phyloP scores from a whole-genome alignment of 2,113 vertebrate genomes.

The Takifugu bimaculatus region DNA sequence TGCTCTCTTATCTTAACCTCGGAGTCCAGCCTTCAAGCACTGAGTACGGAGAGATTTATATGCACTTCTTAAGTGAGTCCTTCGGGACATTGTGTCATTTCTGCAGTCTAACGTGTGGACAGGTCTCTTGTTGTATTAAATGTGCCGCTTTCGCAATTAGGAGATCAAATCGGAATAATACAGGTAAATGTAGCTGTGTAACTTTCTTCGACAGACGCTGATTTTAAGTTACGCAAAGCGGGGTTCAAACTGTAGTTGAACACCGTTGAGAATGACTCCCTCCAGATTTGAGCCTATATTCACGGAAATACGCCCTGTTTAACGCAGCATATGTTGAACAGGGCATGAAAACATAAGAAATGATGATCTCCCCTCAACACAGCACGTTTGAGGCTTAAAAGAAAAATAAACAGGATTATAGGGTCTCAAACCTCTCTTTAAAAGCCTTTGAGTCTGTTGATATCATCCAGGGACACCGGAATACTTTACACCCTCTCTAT shows the following conservation, averaged over 20 bases:
- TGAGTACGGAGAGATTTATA: conserved; percentile 69
- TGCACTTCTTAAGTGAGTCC: conserved; percentile 59
- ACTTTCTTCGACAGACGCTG: conserved; percentile 6
- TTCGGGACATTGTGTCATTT: conserved; percentile 70
- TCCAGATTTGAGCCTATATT: too few species aligned
- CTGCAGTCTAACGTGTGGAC: conserved; percentile 62
- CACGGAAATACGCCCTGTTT: too few species aligned
- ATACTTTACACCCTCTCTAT: too few species aligned
- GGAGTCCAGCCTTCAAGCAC: conserved; percentile 63
- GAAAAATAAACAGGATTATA: too few species aligned
- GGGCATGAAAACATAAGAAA: too few species aligned
- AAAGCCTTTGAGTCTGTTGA: too few species aligned
- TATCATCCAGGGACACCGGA: too few species aligned
- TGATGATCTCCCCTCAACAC: too few species aligned
- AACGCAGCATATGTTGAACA: too few species aligned
- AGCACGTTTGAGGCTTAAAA: too few species aligned
- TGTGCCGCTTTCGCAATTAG: conserved; percentile 22
- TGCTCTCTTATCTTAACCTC: conserved; percentile 76
- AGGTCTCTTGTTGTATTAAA: conserved; percentile 53
- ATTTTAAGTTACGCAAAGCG: conserved; percentile 10
- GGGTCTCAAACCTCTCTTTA: too few species aligned
- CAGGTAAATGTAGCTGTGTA: conserved; percentile 1
- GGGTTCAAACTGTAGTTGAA: not conserved
- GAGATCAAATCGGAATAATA: conserved; percentile 12
- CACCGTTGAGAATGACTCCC: not conserved